Evolutionary conservation across 2,888 invertebrate genomes (phyloP).

Genomic region (Ophion ventricosus): DNA sequence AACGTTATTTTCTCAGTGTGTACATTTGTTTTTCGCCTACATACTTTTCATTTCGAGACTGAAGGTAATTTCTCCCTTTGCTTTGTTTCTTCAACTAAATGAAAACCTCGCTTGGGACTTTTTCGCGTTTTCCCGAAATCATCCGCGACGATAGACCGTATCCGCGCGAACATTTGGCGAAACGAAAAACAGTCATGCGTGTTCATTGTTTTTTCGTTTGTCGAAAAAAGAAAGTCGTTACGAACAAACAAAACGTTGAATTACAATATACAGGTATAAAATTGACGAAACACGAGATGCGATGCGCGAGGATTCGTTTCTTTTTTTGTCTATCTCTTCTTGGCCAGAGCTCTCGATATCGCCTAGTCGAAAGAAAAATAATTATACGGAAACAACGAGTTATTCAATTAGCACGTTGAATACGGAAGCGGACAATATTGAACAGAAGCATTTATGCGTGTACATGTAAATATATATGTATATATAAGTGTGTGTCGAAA

Average conservation of each 20-base stretch:
- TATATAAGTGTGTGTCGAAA: not conserved
- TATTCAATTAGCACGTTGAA: constrained; percentile 13
- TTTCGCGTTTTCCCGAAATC: too few relatives aligned
- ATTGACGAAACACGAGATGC: constrained; percentile 15
- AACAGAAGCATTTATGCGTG: not conserved
- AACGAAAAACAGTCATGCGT: not conserved
- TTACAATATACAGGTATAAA: constrained; percentile 19
- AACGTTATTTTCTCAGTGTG: too few relatives aligned
- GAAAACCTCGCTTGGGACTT: not conserved
- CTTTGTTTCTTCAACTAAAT: not conserved
- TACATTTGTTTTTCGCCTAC: too few relatives aligned
- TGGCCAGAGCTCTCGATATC: not conserved
- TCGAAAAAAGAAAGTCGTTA: not conserved
- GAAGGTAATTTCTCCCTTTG: too few relatives aligned
- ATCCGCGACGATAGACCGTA: not conserved
- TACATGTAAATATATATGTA: not conserved
- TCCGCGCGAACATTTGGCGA: not conserved
- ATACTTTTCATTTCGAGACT: too few relatives aligned
- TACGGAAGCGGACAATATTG: constrained; percentile 42
- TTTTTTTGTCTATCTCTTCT: constrained; percentile 9
- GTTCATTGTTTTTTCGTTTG: not conserved
- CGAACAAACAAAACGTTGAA: constrained; percentile 1
- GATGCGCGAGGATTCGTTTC: not conserved
- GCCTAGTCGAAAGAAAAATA: constrained; percentile 24
- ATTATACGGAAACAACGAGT: not conserved